Conservation (phyloP, 53 echinoderm and acorn worm species). For the Crossaster papposus region DNA sequence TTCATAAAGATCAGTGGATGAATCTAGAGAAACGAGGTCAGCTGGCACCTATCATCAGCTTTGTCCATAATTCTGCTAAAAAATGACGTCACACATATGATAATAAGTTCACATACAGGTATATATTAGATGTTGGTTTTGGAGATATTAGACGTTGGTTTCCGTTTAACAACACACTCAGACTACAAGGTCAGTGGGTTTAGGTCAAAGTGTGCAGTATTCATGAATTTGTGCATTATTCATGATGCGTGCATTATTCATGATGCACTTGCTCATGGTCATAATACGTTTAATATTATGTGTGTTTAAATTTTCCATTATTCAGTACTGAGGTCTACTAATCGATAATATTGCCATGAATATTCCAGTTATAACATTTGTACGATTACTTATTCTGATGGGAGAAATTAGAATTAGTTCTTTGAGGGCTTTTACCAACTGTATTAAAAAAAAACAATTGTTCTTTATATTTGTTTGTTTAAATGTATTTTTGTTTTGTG, state of each 20-base stretch:
- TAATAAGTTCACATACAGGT: no score
- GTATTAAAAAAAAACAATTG: background rate
- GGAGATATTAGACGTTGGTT: no score
- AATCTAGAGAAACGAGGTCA: no score
- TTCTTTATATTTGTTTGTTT: background rate
- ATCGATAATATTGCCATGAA: background rate
- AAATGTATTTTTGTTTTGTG: background rate
- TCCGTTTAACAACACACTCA: no score
- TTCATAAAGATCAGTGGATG: no score
- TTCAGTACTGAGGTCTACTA: background rate
- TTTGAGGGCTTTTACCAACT: background rate
- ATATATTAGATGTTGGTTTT: no score
- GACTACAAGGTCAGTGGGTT: no score
- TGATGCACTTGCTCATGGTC: background rate
- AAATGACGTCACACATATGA: no score
- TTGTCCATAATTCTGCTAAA: no score
- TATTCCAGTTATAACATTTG: background rate
- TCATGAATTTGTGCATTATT: no score
- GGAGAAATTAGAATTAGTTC: background rate
- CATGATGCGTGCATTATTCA: background rate
- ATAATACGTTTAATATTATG: constrained; percentile 7
- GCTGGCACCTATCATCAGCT: no score
- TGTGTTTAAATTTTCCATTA: background rate
- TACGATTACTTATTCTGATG: background rate
- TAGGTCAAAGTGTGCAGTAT: no score